Evolutionary conservation across 2,797 vertebrate species (phyloP).

Genomic region (Siniperca undulata): DNA sequence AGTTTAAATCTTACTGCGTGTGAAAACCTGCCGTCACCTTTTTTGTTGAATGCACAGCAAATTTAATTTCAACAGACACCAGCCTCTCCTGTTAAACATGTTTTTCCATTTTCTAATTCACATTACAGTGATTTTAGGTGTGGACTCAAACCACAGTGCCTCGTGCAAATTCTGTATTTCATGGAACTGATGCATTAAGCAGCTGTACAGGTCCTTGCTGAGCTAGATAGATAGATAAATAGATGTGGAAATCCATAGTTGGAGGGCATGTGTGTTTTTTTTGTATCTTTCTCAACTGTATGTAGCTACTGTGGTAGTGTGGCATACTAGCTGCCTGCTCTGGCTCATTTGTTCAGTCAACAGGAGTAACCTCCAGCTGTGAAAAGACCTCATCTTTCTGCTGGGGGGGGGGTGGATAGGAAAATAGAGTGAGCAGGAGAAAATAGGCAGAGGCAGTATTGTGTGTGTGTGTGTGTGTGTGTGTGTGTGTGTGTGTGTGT

Average conservation of each 20-base stretch:
- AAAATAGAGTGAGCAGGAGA: constrained; percentile 47
- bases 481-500: background rate
- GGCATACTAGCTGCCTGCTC: constrained; percentile 44
- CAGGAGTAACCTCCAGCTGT: constrained; percentile 74
- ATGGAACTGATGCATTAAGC: background rate
- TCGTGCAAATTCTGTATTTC: background rate
- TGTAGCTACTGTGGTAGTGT: constrained; percentile 32
- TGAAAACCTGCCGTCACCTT: background rate
- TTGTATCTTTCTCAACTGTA: constrained; percentile 27
- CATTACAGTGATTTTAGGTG: background rate
- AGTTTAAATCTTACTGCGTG: background rate
- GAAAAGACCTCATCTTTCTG: constrained; percentile 65
- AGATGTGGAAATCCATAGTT: constrained; percentile 37
- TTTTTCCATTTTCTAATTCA: background rate
- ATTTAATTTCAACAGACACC: background rate
- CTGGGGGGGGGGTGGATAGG: constrained; percentile 14
- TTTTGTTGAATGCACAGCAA: background rate
- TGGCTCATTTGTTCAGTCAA: constrained; percentile 74
- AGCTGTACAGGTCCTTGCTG: background rate
- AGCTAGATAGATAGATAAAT: background rate
- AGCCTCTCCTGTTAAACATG: background rate
- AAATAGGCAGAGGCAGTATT: constrained; percentile 29
- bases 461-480: constrained; percentile 7
- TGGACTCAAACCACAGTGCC: background rate
- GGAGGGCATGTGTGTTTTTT: constrained; percentile 8